Evolutionary conservation across 2,113 vertebrate species (phyloP).

Genomic region (Esox niger): DNA sequence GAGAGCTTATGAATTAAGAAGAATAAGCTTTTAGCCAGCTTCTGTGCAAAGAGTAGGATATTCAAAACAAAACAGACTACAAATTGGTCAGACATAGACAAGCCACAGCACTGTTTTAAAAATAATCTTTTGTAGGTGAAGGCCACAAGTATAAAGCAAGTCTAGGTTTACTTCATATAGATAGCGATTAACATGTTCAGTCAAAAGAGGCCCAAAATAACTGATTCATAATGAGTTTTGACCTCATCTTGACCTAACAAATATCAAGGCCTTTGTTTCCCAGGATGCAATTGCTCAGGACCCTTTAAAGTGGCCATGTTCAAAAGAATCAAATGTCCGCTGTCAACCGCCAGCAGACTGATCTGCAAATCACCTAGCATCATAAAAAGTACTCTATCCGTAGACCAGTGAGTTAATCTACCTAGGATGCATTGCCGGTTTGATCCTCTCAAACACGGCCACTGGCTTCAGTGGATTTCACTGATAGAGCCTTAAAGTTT

Average conservation of each 20-base stretch:
- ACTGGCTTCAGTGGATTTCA: too few species aligned
- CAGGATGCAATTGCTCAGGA: not conserved
- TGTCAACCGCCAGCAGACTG: too few species aligned
- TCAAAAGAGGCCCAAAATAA: not conserved
- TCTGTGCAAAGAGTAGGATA: not conserved
- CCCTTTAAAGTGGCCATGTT: not conserved
- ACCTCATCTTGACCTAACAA: not conserved
- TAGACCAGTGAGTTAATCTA: too few species aligned
- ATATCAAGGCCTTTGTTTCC: not conserved
- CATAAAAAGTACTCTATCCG: too few species aligned
- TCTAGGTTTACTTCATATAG: not conserved
- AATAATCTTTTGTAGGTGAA: not conserved
- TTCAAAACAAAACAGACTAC: not conserved
- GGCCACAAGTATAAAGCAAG: not conserved
- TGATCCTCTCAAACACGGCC: too few species aligned
- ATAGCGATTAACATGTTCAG: not conserved
- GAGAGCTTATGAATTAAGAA: not conserved
- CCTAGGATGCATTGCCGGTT: too few species aligned
- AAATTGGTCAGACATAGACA: not conserved
- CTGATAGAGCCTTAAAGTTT: too few species aligned
- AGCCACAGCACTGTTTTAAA: not conserved
- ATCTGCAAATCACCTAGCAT: too few species aligned
- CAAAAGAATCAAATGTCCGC: too few species aligned
- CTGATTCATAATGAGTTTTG: not conserved
- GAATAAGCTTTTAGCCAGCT: not conserved